A percentile compares a stretch with the other conserved stretches of the same genome.
phyloP scores from a whole-genome alignment of 2,888 invertebrate genomes.

The Chymomyza procnemis region DNA sequence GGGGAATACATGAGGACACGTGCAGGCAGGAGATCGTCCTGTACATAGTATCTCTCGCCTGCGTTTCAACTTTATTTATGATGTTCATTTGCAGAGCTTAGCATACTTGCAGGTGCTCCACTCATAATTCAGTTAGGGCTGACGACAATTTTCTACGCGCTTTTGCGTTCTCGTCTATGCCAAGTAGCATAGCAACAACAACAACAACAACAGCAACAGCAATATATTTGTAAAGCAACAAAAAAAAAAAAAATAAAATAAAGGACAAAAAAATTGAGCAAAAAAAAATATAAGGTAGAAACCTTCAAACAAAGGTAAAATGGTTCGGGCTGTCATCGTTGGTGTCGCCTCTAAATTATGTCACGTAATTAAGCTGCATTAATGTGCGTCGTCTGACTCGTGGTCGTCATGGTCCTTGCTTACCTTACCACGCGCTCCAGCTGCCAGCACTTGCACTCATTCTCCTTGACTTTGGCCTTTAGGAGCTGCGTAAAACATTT shows the following conservation, averaged over 20 bases:
- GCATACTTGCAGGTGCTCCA: conserved; percentile 38
- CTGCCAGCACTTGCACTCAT: neutral
- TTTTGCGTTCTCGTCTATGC: conserved; percentile 2
- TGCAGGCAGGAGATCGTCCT: neutral
- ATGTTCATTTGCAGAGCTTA: conserved; percentile 61
- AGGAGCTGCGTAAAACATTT: conserved; percentile 27
- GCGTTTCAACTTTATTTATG: conserved; percentile 45
- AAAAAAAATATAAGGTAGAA: too few relatives aligned
- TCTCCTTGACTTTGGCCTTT: conserved; percentile 1
- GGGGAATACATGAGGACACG: too few relatives aligned
- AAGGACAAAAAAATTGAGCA: neutral
- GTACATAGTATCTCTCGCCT: neutral
- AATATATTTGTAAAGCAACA: neutral
- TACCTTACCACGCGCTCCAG: neutral
- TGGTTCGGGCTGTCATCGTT: conserved; percentile 26
- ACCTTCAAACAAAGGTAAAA: conserved; percentile 40
- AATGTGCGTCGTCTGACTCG: conserved; percentile 30
- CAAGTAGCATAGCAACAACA: neutral
- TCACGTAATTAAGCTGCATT: conserved; percentile 58
- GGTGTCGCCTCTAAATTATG: conserved; percentile 51
- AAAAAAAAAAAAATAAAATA: neutral
- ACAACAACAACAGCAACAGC: conserved; percentile 9
- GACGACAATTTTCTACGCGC: conserved; percentile 10
- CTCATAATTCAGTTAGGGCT: conserved; percentile 45
- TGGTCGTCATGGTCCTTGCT: neutral